Base-by-base conservation (phyloP, 1,140 invertebrate species). In the Diachasma alloeum region DNA sequence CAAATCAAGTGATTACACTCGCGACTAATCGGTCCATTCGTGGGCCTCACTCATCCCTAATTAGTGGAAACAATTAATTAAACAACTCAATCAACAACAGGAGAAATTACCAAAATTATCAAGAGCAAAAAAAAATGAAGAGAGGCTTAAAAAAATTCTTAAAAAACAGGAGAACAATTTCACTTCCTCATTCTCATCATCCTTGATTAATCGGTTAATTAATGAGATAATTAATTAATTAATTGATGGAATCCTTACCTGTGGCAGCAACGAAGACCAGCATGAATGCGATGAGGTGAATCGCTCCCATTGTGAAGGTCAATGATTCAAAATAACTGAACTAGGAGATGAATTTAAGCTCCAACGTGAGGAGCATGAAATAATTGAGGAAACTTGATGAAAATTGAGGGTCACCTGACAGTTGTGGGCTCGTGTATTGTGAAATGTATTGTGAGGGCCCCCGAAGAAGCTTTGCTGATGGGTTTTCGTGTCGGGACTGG, bases 401-500 rank as follows among this genome's bases (percentile, higher is more conserved):
- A 59, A 31, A 31, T 31, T 6, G 31, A 31, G 39, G 10, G 9
- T 42, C 39, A 6, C 1, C 39, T 42, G 39, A 13, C 13, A 11
- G 39, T 11, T 42, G 39, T 10, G 1, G 39, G 9, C 4, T 53
- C 17, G 48, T 9, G 44, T 17, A 11, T 56, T 17, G 77, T 31
- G 31, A 31, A 31, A 31, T 31, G 78, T 66, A 77, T 77, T 31
- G 31, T 31, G 31, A 31, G 31, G 78, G 81, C 76, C 78, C 82
- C 80, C 72, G 85, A 87, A 86, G 87, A 89, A 86, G 86, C 85
- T 87, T 82, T 83, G 84, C 83, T 87, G 87, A 87, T 88, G 85
- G 84, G 87, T 89, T 88, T 89, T 88, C 87, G 87, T 87, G 86
- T 87, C 84, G 85, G 86, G 86, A 87, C 87, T 89, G 87, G 83